phyloP scores from a whole-genome alignment of 1,140 invertebrate species.

The Cotesia vestalis region DNA sequence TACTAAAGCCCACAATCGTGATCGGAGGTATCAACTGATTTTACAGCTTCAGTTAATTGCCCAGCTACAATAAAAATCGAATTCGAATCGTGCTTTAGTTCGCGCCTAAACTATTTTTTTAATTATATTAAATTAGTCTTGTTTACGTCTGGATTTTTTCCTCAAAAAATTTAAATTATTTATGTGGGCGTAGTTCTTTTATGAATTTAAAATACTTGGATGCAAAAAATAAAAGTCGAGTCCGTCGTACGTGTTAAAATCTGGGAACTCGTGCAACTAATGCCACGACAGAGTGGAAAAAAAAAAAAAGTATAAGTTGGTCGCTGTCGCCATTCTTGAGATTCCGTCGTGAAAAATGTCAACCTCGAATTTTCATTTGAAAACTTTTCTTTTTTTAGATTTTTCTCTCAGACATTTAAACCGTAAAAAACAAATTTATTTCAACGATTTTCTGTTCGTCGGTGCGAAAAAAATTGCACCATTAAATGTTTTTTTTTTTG shows the following conservation, averaged over 20 bases:
- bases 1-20: slow-evolving; percentile 7
- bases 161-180: not conserved
- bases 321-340: not conserved
- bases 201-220: slow-evolving; percentile 30
- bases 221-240: slow-evolving; percentile 4
- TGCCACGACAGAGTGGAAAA: slow-evolving; percentile 9
- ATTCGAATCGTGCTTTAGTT: not conserved
- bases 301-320: slow-evolving; percentile 20
- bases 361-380: not conserved
- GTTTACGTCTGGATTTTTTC: not conserved
- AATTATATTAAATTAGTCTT: not conserved
- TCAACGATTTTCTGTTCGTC: not conserved
- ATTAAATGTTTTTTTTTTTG: slow-evolving; percentile 46
- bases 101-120: no score
- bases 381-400: not conserved
- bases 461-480: not conserved
- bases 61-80: slow-evolving; percentile 3
- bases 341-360: slow-evolving; percentile 1
- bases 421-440: slow-evolving; percentile 23
- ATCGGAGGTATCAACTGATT: not conserved
- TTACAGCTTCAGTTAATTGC: not conserved
- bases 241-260: slow-evolving; percentile 28
- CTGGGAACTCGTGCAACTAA: slow-evolving; percentile 27
- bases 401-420: not conserved
- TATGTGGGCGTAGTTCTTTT: not conserved